Percentiles rank a stretch among this genome's conserved stretches.
Evolutionary conservation across 2,888 invertebrate genomes (phyloP).

Genomic region (Poecilus cupreus): DNA sequence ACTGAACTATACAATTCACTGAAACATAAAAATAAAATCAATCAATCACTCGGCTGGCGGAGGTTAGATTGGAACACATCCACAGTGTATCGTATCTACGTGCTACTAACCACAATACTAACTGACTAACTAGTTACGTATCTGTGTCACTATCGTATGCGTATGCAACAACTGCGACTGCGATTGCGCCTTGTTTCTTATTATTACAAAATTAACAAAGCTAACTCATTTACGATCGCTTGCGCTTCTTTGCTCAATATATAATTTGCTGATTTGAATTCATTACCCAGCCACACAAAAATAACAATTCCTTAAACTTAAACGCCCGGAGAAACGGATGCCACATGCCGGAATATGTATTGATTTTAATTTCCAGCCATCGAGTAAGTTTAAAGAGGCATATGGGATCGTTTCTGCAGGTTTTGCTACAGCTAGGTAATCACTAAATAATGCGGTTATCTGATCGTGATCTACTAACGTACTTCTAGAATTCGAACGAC

Average conservation of each 20-base stretch:
- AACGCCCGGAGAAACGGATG: not conserved
- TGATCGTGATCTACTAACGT: constrained; percentile 24
- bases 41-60: constrained; percentile 43
- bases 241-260: not conserved
- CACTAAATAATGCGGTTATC: constrained; percentile 12
- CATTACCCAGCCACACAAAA: constrained; percentile 28
- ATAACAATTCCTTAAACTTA: not conserved
- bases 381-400: not conserved
- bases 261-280: not conserved
- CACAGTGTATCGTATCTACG: constrained; percentile 44
- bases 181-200: not conserved
- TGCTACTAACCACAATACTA: constrained; percentile 49
- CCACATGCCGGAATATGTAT: not conserved
- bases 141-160: constrained; percentile 16
- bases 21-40: constrained; percentile 58
- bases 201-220: constrained; percentile 33
- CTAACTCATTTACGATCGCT: constrained; percentile 2
- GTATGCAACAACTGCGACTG: not conserved
- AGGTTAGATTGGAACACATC: constrained; percentile 20
- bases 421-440: not conserved
- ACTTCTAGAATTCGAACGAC: constrained; percentile 34
- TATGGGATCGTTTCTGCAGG: not conserved
- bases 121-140: constrained; percentile 27
- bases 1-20: constrained; percentile 59
- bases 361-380: constrained; percentile 30